These are phyloP conservation scores for Ophthalmolycus amberensis DNA, from an alignment of 2,113 vertebrate species.

Conservation along the genomic window DNA sequence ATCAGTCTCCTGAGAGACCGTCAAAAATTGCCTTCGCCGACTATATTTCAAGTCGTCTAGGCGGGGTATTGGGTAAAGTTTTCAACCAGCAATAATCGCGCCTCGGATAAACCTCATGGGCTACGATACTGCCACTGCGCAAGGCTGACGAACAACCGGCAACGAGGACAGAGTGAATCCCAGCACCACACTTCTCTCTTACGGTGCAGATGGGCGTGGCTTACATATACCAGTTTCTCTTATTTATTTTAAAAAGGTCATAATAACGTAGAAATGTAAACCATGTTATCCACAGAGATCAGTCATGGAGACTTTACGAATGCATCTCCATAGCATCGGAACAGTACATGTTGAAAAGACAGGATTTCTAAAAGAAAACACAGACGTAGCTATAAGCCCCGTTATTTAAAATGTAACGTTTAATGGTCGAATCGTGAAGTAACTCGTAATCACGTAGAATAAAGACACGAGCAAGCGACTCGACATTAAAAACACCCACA, in stretches of 20 bases:
- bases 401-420: too few relatives aligned
- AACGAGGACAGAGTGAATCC: fast-evolving
- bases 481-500: background rate
- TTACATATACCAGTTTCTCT: too few relatives aligned
- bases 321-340: too few relatives aligned
- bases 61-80: slow-evolving; percentile 73
- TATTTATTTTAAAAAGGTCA: background rate
- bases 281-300: background rate
- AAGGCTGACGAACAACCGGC: fast-evolving
- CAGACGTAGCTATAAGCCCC: too few relatives aligned
- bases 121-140: slow-evolving; percentile 66
- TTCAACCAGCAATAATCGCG: slow-evolving; percentile 71
- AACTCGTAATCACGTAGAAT: background rate
- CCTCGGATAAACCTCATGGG: slow-evolving; percentile 64
- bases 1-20: slow-evolving; percentile 55
- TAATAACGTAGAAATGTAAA: background rate
- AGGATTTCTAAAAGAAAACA: background rate
- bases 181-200: fast-evolving
- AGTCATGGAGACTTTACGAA: too few relatives aligned
- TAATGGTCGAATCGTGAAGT: too few relatives aligned
- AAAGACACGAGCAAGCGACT: background rate
- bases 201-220: background rate
- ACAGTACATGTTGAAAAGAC: background rate
- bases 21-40: slow-evolving; percentile 65
- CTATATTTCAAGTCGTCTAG: slow-evolving; percentile 64